A percentile compares a stretch with the other conserved stretches of the same genome.
Evolutionary conservation across 2,797 vertebrate genomes (phyloP).

Genomic region (Miichthys miiuy): DNA sequence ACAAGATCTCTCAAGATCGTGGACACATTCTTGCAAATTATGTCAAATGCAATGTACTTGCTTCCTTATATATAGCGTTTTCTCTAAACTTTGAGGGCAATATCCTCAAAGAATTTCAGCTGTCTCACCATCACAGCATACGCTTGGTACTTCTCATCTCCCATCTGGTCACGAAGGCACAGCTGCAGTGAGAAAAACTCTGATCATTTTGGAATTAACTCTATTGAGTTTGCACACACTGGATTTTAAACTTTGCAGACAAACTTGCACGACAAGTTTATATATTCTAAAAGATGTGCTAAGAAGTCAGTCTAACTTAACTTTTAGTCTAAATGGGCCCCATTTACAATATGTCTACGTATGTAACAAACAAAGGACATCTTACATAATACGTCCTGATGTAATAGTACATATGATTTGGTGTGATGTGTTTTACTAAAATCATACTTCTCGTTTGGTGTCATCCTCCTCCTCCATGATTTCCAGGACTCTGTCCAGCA

Average conservation of each 20-base stretch:
- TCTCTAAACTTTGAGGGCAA: conserved; percentile 77
- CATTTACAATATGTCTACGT: not conserved
- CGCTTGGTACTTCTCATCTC: conserved; percentile 89
- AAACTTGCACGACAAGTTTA: not conserved
- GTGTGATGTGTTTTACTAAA: conserved; percentile 7
- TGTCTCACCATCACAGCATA: conserved; percentile 94
- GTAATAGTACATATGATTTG: not conserved
- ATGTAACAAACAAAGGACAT: not conserved
- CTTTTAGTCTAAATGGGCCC: not conserved
- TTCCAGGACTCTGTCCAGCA: conserved; percentile 91
- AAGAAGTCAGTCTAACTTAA: not conserved
- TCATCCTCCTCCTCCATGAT: conserved; percentile 96
- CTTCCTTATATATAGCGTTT: not conserved
- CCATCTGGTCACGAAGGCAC: conserved; percentile 89
- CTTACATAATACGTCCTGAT: not conserved
- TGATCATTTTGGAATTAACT: not conserved
- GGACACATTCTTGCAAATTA: not conserved
- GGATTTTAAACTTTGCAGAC: not conserved
- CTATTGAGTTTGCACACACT: not conserved
- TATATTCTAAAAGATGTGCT: not conserved
- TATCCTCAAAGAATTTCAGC: conserved; percentile 97
- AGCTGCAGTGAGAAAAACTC: conserved; percentile 78
- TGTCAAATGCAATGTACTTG: not conserved
- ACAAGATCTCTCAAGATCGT: not conserved
- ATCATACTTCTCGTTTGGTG: conserved; percentile 88